A percentile compares a stretch with the other conserved stretches of the same genome.
phyloP scores from a whole-genome alignment of 2,113 vertebrate species.

The Danionella cerebrum region DNA sequence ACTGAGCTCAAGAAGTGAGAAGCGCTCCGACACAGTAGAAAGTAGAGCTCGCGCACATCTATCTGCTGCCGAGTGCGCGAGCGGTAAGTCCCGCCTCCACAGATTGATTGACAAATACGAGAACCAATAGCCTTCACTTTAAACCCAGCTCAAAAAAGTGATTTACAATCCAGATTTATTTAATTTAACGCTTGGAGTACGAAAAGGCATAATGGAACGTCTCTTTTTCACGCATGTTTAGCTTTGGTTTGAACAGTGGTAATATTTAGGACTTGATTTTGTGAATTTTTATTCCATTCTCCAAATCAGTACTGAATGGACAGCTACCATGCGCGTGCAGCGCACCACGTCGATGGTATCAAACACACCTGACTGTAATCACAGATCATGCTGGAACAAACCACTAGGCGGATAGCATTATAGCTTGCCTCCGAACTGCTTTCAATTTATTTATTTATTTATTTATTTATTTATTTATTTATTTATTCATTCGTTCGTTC shows the following conservation, averaged over 20 bases:
- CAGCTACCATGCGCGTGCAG: neutral
- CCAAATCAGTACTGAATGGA: neutral
- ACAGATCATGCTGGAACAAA: neutral
- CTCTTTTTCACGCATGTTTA: too few relatives aligned
- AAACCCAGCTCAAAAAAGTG: constrained; percentile 13
- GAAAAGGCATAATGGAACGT: too few relatives aligned
- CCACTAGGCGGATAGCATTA: constrained; percentile 14
- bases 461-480: too few relatives aligned
- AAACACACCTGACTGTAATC: neutral
- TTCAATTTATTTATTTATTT: too few relatives aligned
- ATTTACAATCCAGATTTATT: too few relatives aligned
- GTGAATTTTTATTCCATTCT: neutral
- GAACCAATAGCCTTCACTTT: constrained; percentile 35
- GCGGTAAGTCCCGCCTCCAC: constrained; percentile 39
- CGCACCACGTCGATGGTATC: neutral
- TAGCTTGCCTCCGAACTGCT: too few relatives aligned
- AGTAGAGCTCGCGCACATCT: constrained; percentile 41
- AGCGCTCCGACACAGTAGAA: constrained; percentile 39
- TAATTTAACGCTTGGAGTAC: too few relatives aligned
- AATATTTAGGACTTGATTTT: too few relatives aligned
- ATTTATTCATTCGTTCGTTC: too few relatives aligned
- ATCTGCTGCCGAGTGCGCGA: constrained; percentile 31
- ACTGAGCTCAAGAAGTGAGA: constrained; percentile 27
- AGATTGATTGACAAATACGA: constrained; percentile 29
- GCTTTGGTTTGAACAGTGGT: too few relatives aligned